Conservation (phyloP, 53 echinoderm and acorn worm genomes). For the Crossaster papposus region DNA sequence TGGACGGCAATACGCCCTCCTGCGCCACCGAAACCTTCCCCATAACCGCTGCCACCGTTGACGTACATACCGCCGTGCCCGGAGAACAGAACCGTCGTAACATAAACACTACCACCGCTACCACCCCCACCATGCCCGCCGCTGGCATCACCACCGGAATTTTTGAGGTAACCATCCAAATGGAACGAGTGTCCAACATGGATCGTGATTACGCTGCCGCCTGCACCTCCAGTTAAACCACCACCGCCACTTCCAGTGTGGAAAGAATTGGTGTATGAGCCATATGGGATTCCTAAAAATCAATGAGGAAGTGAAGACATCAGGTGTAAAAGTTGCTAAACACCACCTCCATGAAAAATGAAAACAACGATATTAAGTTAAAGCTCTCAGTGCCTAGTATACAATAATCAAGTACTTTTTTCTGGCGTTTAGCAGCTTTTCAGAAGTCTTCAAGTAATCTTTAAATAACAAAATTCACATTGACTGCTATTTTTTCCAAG, state of each 20-base stretch:
- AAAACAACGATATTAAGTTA: no score
- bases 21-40: slow-evolving; percentile 80
- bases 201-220: slow-evolving; percentile 79
- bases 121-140: slow-evolving; percentile 78
- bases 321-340: no score
- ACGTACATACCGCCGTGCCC: slow-evolving; percentile 83
- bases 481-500: no score
- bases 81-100: slow-evolving; percentile 77
- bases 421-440: no score
- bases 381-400: no score
- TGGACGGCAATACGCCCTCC: slow-evolving; percentile 88
- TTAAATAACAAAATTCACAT: no score
- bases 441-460: no score
- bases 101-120: slow-evolving; percentile 89
- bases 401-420: no score
- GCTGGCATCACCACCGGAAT: slow-evolving; percentile 70
- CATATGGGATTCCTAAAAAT: slow-evolving; percentile 71
- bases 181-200: slow-evolving; percentile 79
- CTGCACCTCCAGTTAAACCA: slow-evolving; percentile 69
- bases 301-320: neutral
- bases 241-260: slow-evolving; percentile 93
- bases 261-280: slow-evolving; percentile 79
- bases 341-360: no score
- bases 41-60: slow-evolving; percentile 74
- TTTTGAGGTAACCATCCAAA: slow-evolving; percentile 77